Percentiles rank a stretch among this genome's conserved stretches.
Evolutionary conservation across 2,888 invertebrate species (phyloP).

Genomic region (Yponomeuta malinellus): DNA sequence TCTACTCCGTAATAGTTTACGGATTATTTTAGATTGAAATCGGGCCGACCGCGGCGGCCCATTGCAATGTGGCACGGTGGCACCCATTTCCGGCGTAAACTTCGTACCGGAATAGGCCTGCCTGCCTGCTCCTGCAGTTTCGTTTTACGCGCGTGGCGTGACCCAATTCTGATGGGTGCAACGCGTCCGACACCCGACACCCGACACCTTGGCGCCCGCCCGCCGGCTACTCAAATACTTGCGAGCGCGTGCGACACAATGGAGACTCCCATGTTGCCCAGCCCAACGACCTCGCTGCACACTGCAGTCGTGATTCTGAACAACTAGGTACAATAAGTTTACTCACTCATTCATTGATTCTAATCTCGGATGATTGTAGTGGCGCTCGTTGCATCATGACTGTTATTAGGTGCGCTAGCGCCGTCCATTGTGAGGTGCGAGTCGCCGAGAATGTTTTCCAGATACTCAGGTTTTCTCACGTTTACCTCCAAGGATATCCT

Average conservation of each 20-base stretch:
- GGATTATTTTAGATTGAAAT: too few relatives aligned
- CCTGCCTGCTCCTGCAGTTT: constrained; percentile 13
- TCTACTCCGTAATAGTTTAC: too few relatives aligned
- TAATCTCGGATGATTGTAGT: background rate
- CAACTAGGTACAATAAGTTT: background rate
- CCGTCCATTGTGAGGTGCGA: background rate
- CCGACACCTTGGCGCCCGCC: constrained; percentile 1
- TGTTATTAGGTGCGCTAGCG: background rate
- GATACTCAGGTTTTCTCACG: background rate
- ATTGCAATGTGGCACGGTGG: background rate
- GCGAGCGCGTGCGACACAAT: background rate
- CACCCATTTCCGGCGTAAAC: background rate
- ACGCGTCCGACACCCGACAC: background rate
- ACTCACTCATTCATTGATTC: background rate
- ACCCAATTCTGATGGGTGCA: constrained; percentile 36
- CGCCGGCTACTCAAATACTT: background rate
- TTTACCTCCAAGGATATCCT: background rate
- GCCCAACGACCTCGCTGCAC: background rate
- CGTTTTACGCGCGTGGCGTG: constrained; percentile 30
- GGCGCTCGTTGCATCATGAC: background rate
- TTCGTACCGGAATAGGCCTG: background rate
- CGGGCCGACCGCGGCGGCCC: too few relatives aligned
- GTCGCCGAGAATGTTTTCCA: background rate
- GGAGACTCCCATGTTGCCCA: background rate
- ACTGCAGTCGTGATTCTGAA: constrained; percentile 1